Conservation (phyloP, 92 coral and sea anemone genomes). For the Ricordea florida region DNA sequence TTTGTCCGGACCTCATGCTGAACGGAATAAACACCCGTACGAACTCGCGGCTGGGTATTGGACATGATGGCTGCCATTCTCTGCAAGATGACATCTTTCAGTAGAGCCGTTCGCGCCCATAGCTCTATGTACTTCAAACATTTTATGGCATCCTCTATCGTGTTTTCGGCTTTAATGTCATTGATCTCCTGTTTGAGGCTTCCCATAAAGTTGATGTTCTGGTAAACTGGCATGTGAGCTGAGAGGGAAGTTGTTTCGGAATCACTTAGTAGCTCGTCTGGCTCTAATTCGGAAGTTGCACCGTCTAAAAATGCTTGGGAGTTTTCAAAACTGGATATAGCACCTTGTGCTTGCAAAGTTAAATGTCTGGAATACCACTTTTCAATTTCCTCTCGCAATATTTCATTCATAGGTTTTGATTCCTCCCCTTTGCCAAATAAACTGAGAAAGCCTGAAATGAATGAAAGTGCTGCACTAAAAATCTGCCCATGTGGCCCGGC, state of each 20-base stretch:
- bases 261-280: constrained; percentile 3
- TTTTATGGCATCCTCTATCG: background rate
- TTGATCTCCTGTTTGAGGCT: constrained; percentile 21
- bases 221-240: constrained; percentile 32
- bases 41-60: constrained; percentile 1
- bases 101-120: constrained; percentile 25
- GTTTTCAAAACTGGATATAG: constrained; percentile 7
- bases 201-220: constrained; percentile 41
- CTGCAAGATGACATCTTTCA: constrained; percentile 44
- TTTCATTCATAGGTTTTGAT: constrained; percentile 18
- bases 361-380: constrained; percentile 26
- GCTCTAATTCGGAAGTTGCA: background rate
- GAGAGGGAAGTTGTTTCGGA: constrained; percentile 17
- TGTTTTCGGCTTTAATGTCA: constrained; percentile 11
- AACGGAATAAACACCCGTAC: constrained; percentile 9
- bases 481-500: constrained; percentile 43
- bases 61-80: constrained; percentile 19
- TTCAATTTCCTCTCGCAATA: constrained; percentile 16
- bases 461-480: constrained; percentile 9
- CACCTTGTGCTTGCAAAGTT: constrained; percentile 41
- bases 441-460: constrained; percentile 44
- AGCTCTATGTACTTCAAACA: constrained; percentile 52
- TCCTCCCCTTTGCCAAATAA: constrained; percentile 42
- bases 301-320: constrained; percentile 45
- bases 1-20: constrained; percentile 20